Percentiles rank a stretch among this genome's conserved stretches.
Conservation (phyloP, 2,888 invertebrate genomes). For the Melinaea menophilus region DNA sequence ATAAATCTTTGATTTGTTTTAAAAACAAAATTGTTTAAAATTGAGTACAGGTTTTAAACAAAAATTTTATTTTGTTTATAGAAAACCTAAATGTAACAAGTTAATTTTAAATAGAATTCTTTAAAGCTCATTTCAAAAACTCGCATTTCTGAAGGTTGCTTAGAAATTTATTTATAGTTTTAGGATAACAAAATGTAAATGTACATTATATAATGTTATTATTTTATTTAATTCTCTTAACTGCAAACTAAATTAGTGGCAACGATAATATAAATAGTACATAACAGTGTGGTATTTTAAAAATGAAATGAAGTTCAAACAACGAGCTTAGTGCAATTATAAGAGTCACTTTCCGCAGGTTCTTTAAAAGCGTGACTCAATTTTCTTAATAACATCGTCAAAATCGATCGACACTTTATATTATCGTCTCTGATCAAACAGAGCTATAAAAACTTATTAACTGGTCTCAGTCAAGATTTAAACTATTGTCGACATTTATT, state of each 20-base stretch:
- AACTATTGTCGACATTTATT: background rate
- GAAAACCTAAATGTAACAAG: too few relatives aligned
- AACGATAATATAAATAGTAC: too few relatives aligned
- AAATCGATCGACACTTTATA: slow-evolving; percentile 10
- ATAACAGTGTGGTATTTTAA: background rate
- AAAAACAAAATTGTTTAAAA: background rate
- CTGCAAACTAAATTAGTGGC: too few relatives aligned
- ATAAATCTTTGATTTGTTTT: background rate
- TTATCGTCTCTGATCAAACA: slow-evolving; percentile 5
- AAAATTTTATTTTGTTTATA: too few relatives aligned
- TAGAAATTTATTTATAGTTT: too few relatives aligned
- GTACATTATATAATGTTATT: too few relatives aligned
- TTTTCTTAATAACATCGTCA: slow-evolving; percentile 9
- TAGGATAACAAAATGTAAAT: too few relatives aligned
- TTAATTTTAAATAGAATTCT: too few relatives aligned
- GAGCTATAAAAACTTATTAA: slow-evolving; percentile 5
- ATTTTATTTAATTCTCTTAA: too few relatives aligned
- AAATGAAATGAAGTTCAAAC: background rate
- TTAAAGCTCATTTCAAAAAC: too few relatives aligned
- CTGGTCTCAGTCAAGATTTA: background rate
- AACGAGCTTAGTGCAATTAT: background rate
- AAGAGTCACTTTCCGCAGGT: slow-evolving; percentile 3
- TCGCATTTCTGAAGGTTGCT: too few relatives aligned
- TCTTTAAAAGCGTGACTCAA: slow-evolving; percentile 9
- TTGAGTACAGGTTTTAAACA: too few relatives aligned